These are phyloP conservation scores for Lanius ludovicianus DNA, from an alignment of 2,113 vertebrate genomes.

Conservation along the genomic window DNA sequence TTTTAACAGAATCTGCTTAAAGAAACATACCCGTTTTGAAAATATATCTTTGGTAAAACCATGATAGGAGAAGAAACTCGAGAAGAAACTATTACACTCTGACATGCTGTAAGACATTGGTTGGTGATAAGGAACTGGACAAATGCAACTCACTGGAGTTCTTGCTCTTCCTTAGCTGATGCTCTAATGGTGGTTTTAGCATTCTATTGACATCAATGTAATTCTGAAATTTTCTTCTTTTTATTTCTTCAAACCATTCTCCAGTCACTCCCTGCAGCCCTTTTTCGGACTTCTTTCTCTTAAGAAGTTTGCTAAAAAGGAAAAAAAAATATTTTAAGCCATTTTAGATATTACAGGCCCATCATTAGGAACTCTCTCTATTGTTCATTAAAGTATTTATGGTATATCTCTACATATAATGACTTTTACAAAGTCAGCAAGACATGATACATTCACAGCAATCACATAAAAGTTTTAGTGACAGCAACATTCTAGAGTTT, in stretches of 20 bases:
- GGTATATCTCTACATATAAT: neutral
- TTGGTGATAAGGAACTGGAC: neutral
- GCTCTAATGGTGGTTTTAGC: constrained; percentile 71
- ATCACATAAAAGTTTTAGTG: neutral
- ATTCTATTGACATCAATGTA: constrained; percentile 73
- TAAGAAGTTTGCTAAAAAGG: constrained; percentile 77
- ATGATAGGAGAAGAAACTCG: neutral
- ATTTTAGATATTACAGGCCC: neutral
- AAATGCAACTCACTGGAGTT: constrained; percentile 67
- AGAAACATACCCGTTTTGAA: neutral
- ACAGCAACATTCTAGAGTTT: neutral
- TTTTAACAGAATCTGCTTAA: neutral
- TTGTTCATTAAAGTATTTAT: neutral
- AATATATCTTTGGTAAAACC: neutral
- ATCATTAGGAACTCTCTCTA: neutral
- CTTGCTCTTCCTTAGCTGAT: constrained; percentile 64
- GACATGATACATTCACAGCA: neutral
- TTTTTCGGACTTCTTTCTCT: constrained; percentile 67
- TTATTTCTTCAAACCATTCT: constrained; percentile 85
- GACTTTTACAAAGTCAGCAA: neutral
- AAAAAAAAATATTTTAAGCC: neutral
- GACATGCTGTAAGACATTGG: neutral
- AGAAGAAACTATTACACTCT: neutral
- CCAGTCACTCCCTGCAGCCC: constrained; percentile 77
- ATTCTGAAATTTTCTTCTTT: constrained; percentile 79